Evolutionary conservation across 2,113 vertebrate species (phyloP).

Genomic region (Pan troglodytes): NHGRI_mPanTro3-v2.1_pri NC_072407.2:102275001-102275500

Average conservation of each 20-base stretch:
- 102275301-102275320: conserved; percentile 91
- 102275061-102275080: conserved; percentile 60
- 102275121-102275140: conserved; percentile 55
- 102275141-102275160: conserved; percentile 47
- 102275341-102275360: conserved; percentile 91
- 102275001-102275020: conserved; percentile 68
- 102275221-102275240: conserved; percentile 86
- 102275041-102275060: conserved; percentile 61
- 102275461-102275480: background rate
- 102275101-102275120: conserved; percentile 25
- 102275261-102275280: conserved; percentile 92
- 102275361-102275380: conserved; percentile 92
- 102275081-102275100: conserved; percentile 52
- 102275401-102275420: background rate
- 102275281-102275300: conserved; percentile 95
- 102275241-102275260: conserved; percentile 93
- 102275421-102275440: background rate
- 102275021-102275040: background rate
- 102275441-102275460: background rate
- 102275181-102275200: conserved; percentile 36
- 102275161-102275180: conserved; percentile 16
- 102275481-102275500: background rate
- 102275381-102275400: background rate
- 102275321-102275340: conserved; percentile 94
- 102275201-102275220: conserved; percentile 4